Conservation (phyloP, 2,888 invertebrate species). For the Euplagia quadripunctaria region DNA sequence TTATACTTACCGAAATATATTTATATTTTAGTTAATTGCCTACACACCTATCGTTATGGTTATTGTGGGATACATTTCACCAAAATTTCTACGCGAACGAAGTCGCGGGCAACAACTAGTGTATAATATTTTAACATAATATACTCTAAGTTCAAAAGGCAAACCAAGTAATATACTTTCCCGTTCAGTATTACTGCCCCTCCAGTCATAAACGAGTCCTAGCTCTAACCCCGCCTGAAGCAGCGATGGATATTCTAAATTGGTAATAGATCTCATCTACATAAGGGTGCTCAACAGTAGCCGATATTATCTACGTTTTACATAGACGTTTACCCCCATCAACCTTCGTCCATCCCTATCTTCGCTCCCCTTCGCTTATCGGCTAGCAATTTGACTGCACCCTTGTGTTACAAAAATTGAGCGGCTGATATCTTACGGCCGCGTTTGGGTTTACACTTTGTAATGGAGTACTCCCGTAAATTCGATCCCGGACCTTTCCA, state of each 20-base stretch:
- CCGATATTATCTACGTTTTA: slow-evolving; percentile 45
- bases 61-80: no score
- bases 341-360: slow-evolving; percentile 59
- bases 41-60: no score
- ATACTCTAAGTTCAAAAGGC: background rate
- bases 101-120: no score
- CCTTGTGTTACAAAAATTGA: slow-evolving; percentile 62
- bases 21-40: no score
- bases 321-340: slow-evolving; percentile 59
- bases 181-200: slow-evolving; percentile 42
- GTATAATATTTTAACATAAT: no score
- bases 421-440: slow-evolving; percentile 50
- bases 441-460: slow-evolving; percentile 53
- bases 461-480: slow-evolving; percentile 53
- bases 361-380: slow-evolving; percentile 56
- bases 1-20: no score
- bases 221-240: slow-evolving; percentile 27
- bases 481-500: slow-evolving; percentile 49
- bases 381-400: slow-evolving; percentile 58
- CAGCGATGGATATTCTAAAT: slow-evolving; percentile 23
- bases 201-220: slow-evolving; percentile 29
- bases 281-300: slow-evolving; percentile 25
- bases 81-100: no score
- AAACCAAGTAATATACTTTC: background rate
- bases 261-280: slow-evolving; percentile 34